Conservation (phyloP, 2,797 vertebrate species). For the Hipposideros larvatus region DNA sequence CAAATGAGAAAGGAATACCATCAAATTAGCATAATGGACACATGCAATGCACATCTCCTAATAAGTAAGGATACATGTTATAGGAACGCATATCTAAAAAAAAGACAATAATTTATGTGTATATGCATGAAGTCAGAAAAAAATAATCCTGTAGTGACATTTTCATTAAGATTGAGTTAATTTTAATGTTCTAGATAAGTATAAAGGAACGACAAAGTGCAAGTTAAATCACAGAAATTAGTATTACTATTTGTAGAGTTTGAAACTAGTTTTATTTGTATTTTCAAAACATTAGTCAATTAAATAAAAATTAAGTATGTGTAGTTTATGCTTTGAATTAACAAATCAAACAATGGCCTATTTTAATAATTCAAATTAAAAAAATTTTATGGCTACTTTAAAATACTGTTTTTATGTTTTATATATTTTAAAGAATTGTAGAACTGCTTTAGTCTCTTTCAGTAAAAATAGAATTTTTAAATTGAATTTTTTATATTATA, state of each 20-base stretch:
- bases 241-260: conserved; percentile 50
- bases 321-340: conserved; percentile 64
- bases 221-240: conserved; percentile 76
- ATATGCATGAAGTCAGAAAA: conserved; percentile 72
- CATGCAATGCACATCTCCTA: neutral
- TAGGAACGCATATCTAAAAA: neutral
- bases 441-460: neutral
- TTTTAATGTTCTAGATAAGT: conserved; percentile 81
- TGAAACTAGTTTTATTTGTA: conserved; percentile 53
- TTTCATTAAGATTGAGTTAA: conserved; percentile 73
- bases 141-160: conserved; percentile 66
- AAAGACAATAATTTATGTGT: conserved; percentile 73
- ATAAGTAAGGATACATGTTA: neutral
- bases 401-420: neutral
- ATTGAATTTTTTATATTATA: neutral
- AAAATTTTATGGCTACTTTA: neutral
- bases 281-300: conserved; percentile 54
- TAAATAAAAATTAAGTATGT: conserved; percentile 74
- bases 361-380: neutral
- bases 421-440: neutral
- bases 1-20: neutral
- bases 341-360: conserved; percentile 1
- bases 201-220: conserved; percentile 72
- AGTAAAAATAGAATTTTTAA: neutral
- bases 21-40: neutral